Base-by-base conservation (phyloP, 2,888 invertebrate species). In the Caenorhabditis sp. region DNA sequence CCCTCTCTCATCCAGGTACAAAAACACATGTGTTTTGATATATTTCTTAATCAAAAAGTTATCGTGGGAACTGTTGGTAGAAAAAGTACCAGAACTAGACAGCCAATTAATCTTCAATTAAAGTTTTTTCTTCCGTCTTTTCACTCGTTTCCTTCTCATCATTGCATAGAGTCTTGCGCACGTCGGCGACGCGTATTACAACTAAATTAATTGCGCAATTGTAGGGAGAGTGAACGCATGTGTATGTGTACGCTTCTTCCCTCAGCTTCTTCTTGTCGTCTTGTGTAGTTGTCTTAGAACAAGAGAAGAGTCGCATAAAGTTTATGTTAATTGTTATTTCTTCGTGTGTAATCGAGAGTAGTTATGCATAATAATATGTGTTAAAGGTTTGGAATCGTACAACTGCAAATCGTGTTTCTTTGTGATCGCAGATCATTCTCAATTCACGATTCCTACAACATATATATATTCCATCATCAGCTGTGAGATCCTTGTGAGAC, bases 141-240 rank as follows among this genome's bases (percentile, higher is more conserved):
- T 74, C 64, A 74, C 74, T 75, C 66, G 26, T 38, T 76, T 59
- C 61, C 49, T 61, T 49, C 38, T 61, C 51, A 77, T 77, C 77
- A 47, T 77, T 68, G 68, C 77, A 41, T 75, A 68, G n/a, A n/a
- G 64, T 64, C 74, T 63, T 64, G 64, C 54, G 66, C 49, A 41
- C 56, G 58, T 70, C 70, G 56, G 54, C 56, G 22, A 51, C 77
- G 77, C 69, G 77, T 70, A 77, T 77, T 70, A 77, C 77, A 77
- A 77, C 77, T 77, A 77, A 77, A 77, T 77, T 77, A 77, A 77
- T 77, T 77, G 70, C 77, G 77, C 77, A 77, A 77, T 77, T 70
- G 77, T 61, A 47, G 47, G 19, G 51, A 28, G 69, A 77, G 77
- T 70, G 77, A 70, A 70, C 69, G 63, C 77, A 61, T 61, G 70